Base-by-base conservation (phyloP, 2,888 invertebrate species). In the Epsilonema sp. region DNA sequence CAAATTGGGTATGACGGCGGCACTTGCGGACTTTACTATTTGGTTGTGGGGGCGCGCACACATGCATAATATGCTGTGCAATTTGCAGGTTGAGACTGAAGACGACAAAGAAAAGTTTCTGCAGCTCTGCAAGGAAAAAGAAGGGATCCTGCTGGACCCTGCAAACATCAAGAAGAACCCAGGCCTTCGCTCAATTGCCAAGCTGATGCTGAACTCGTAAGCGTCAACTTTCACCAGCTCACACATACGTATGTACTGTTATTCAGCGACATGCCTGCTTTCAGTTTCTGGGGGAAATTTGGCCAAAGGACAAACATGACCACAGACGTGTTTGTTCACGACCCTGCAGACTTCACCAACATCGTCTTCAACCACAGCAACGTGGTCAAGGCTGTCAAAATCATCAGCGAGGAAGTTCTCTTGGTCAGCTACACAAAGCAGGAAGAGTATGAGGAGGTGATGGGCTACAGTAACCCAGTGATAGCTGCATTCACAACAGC, bases 201-300 rank as follows among this genome's bases (percentile, higher is more conserved):
- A n/a, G n/a, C n/a, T n/a, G n/a, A n/a, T n/a, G n/a, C n/a, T n/a
- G n/a, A n/a, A n/a, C n/a, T n/a, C n/a, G n/a, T n/a, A n/a, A n/a
- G n/a, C n/a, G n/a, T n/a, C n/a, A n/a, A n/a, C n/a, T n/a, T n/a
- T n/a, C n/a, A n/a, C n/a, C n/a, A n/a, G n/a, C n/a, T n/a, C n/a
- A n/a, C n/a, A n/a, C n/a, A n/a, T n/a, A n/a, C n/a, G n/a, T n/a
- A n/a, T n/a, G n/a, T n/a, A n/a, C n/a, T n/a, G n/a, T n/a, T n/a
- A n/a, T n/a, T n/a, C n/a, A n/a, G n/a, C n/a, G n/a, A n/a, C n/a
- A n/a, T n/a, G n/a, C n/a, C n/a, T n/a, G n/a, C n/a, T n/a, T n/a
- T 54, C 43, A 36, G 25, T n/a, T 51, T 56, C 24, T 56, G 55
- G 54, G 55, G 55, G 19, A 53, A 53, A 39, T 55, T 52, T 39